Base-by-base conservation (phyloP, 2,797 vertebrate genomes). In the Scolopax rusticola region DNA sequence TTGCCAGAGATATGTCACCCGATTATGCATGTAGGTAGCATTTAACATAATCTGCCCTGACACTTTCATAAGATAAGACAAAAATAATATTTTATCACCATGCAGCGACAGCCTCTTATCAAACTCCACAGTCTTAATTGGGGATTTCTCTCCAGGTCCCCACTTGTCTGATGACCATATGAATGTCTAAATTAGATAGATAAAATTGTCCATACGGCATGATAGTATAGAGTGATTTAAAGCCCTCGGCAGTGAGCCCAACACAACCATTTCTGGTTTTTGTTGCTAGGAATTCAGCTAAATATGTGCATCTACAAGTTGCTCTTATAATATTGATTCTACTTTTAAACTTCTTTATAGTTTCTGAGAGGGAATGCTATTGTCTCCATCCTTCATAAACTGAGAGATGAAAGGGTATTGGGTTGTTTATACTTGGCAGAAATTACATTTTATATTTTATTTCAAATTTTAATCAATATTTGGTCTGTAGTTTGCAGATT, bases 41-140 rank as follows among this genome's bases (percentile, higher is more conserved):
- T 92, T 60, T 77, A 43, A 47, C 89, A 89, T 84, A 45, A 93
- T 95, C 87, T 73, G 16, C 27, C 32, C 79, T 78, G 71, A 20
- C 75, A 75, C 78, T 23, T 69, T 73, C 47, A 40, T 8, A 33
- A 83, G 88, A 84, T 89, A 93, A 87, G 50, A 28, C 16, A 53
- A 87, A 93, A 92, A 96, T 93, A 89, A 47, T 32, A 32, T 28
- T 48, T 70, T 94, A 90, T 89, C 91, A 82, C 74, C 1, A 15
- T 4, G 27, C 80, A 33, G 84, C n/a, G 94, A 92, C 91, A 95
- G 82, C 85, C 85, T 88, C 94, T 94, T 93, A 93, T 73, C 91
- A 94, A 92, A 94, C 86, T 89, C 77, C 86, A 13, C 82, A 89
- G 88, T 94, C 96, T 95, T 96, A 97, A 97, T 96, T 97, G 94